Base-by-base conservation (phyloP, 2,113 vertebrate species). In the Sinocyclocheilus maitianheensis region DNA sequence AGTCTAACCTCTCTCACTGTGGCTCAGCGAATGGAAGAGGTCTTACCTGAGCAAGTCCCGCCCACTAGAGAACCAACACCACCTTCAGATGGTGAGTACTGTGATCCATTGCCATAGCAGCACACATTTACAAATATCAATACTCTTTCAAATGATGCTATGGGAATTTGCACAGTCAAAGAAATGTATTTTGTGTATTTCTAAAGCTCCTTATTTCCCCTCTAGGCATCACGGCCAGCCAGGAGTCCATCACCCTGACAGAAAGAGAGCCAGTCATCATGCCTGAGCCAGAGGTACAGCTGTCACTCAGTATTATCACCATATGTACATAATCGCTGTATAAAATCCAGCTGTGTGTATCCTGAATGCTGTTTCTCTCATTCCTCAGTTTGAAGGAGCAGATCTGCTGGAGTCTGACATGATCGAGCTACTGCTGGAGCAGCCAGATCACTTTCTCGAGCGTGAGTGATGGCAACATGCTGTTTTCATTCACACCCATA, bases 171-270 rank as follows among this genome's bases (percentile, higher is more conserved):
- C 77, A 60, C 58, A 1, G 1, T 62, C 22, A 22, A n/a, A 60
- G 55, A 9, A 22, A 60, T n/a, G 16, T 5, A 18, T 55, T 55
- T 5, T 55, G 46, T 12, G 81, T 2, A 0, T 81, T 80, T 72
- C 63, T 30, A 14, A 43, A 43, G 10, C 20, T 6, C 37, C 20
- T n/a, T 74, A 4, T 72, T 43, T 43, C 69, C 37, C 69, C 34
- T 69, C 14, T n/a, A 94, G 95, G 24, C 40, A 87, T 93, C 16
- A 94, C 94, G 1, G 92, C 91, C 0, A 88, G 94, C 16, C 93
- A 92, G 5, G 94, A 95, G 0, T 76, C 26, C 77, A 97, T 97
- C 91, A 97, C 96, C 0, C 85, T 97, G 83, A 91, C 8, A 40
- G 97, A 97, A 83, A 63, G 1, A 0, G 94, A 95, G 77, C 94